A percentile compares a stretch with the other conserved stretches of the same genome.
Conservation (phyloP, 1,140 invertebrate genomes). For the Caenorhabditis briggsae region DNA sequence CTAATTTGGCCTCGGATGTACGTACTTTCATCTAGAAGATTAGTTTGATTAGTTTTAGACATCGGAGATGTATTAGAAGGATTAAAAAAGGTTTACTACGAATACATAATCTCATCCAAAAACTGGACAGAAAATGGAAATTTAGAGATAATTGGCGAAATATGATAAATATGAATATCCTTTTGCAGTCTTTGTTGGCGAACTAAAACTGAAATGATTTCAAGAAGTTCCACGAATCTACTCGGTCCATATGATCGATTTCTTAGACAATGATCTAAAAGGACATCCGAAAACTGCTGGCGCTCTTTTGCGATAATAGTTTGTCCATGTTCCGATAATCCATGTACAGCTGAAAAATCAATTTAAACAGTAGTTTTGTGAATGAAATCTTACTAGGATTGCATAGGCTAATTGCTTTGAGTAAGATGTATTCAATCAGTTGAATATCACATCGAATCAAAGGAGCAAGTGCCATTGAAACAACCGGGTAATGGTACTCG, state of each 20-base stretch:
- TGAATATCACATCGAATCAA: not conserved
- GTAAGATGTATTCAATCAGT: not conserved
- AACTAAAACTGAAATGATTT: not conserved
- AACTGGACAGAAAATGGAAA: not conserved
- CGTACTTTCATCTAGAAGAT: too few relatives aligned
- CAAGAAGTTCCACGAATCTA: not conserved
- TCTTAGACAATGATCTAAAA: not conserved
- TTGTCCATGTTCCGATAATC: not conserved
- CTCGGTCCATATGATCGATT: not conserved
- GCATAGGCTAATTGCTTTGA: slow-evolving; percentile 3
- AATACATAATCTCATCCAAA: slow-evolving; percentile 6
- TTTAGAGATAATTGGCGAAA: not conserved
- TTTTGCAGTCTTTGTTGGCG: not conserved
- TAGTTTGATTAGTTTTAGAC: too few relatives aligned
- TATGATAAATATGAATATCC: slow-evolving; percentile 9
- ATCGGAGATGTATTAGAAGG: too few relatives aligned
- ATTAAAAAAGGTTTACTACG: not conserved
- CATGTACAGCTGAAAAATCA: not conserved
- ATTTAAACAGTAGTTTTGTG: not conserved
- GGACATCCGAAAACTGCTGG: not conserved
- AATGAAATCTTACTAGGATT: not conserved
- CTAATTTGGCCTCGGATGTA: too few relatives aligned
- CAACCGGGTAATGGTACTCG: not conserved
- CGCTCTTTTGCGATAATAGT: not conserved
- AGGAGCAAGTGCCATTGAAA: not conserved